These are phyloP conservation scores for Lacanobia oleracea DNA, from an alignment of 2,888 invertebrate species.

Conservation along the genomic window DNA sequence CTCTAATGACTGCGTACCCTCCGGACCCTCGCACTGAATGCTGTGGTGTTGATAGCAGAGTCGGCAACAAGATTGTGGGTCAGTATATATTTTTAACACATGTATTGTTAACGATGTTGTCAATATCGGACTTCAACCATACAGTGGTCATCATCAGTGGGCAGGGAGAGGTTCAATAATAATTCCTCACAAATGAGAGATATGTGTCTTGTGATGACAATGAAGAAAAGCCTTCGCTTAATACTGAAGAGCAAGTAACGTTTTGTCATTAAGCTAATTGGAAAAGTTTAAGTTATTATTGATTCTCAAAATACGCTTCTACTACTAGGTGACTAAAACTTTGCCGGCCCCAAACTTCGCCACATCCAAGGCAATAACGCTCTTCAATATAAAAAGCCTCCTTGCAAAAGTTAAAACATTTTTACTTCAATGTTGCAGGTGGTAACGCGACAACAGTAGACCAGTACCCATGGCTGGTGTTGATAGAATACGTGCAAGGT, in stretches of 20 bases:
- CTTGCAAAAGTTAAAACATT: constrained; percentile 3
- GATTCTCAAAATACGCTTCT: too few relatives aligned
- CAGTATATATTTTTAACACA: constrained; percentile 27
- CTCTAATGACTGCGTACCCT: constrained; percentile 66
- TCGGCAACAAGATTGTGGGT: constrained; percentile 78
- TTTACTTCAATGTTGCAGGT: constrained; percentile 62
- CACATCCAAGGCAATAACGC: not conserved
- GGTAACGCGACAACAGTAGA: constrained; percentile 83
- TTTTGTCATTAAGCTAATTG: too few relatives aligned
- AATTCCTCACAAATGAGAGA: too few relatives aligned
- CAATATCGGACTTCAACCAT: not conserved
- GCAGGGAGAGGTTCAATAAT: not conserved
- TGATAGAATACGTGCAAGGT: constrained; percentile 83
- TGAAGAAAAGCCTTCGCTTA: too few relatives aligned
- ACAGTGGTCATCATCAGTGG: not conserved
- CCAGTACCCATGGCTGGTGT: constrained; percentile 90
- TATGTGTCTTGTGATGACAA: too few relatives aligned
- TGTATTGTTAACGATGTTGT: not conserved
- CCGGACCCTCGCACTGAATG: constrained; percentile 75
- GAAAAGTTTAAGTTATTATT: too few relatives aligned
- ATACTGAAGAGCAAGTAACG: too few relatives aligned
- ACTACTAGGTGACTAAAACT: too few relatives aligned
- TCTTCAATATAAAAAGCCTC: not conserved
- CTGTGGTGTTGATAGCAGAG: constrained; percentile 77
- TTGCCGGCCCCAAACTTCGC: not conserved